These are phyloP conservation scores for Holacanthus passer DNA, from an alignment of 2,113 vertebrate genomes.

Conservation along the genomic window DNA sequence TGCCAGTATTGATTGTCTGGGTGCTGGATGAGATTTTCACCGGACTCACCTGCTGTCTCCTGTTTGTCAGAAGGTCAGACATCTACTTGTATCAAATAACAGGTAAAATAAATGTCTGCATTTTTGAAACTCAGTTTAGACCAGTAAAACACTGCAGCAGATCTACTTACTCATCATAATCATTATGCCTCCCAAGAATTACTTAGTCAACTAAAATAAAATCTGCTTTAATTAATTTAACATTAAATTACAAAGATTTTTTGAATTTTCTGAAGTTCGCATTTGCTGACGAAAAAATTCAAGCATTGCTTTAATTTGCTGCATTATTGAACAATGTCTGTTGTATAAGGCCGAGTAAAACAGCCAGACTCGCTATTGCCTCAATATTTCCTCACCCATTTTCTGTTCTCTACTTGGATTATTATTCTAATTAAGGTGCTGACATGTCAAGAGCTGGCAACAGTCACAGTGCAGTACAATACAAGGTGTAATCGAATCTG, in stretches of 20 bases:
- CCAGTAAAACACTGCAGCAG: background rate
- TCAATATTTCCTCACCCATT: constrained; percentile 56
- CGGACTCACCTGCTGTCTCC: no score
- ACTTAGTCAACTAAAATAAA: no score
- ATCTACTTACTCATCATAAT: background rate
- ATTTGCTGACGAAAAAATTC: background rate
- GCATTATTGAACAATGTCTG: no score
- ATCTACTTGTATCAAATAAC: background rate
- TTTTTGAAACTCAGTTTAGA: background rate
- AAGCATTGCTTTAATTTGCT: constrained; percentile 5
- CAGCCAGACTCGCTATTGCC: constrained; percentile 23
- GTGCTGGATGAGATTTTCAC: no score
- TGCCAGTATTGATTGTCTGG: no score
- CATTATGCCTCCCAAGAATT: background rate
- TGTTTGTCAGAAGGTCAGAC: no score
- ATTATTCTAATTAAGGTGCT: constrained; percentile 54
- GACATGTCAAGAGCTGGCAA: constrained; percentile 29
- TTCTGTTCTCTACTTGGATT: constrained; percentile 28
- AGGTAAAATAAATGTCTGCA: background rate
- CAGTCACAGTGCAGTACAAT: background rate
- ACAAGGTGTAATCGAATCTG: constrained; percentile 2
- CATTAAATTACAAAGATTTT: background rate
- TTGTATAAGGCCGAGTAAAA: constrained; percentile 24
- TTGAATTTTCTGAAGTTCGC: background rate
- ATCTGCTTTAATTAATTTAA: no score